Evolutionary conservation across 2,888 invertebrate genomes (phyloP).

Genomic region (Amitus sp.): DNA sequence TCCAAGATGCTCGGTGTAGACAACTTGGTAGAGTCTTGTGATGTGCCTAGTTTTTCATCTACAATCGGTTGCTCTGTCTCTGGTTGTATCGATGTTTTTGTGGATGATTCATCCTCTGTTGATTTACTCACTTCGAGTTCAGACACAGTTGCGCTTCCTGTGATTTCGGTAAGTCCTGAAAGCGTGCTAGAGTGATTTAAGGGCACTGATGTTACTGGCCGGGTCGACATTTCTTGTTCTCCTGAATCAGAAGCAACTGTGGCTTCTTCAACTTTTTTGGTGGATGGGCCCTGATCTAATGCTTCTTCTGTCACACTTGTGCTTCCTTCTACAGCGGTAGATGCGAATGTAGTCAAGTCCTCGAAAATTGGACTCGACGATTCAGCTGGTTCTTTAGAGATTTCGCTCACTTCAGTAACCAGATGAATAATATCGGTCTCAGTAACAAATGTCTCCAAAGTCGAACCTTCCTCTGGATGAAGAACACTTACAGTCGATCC

Average conservation of each 20-base stretch:
- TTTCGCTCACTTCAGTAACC: not conserved
- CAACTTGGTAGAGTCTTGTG: conserved; percentile 12
- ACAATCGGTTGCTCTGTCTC: conserved; percentile 5
- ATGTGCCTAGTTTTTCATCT: conserved; percentile 18
- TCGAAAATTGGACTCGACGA: not conserved
- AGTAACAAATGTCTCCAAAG: conserved; percentile 10
- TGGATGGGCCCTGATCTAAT: not conserved
- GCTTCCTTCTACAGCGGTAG: conserved; percentile 4
- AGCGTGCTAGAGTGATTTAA: conserved; percentile 19
- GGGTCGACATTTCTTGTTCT: conserved; percentile 19
- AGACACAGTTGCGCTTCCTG: conserved; percentile 13
- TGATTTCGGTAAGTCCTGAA: conserved; percentile 16
- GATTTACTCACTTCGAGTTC: conserved; percentile 26
- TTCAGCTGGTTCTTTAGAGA: not conserved
- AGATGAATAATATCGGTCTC: not conserved
- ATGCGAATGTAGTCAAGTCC: not conserved
- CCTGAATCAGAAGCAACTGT: not conserved
- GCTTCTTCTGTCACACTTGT: not conserved
- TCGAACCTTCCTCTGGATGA: conserved; percentile 2
- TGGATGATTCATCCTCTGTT: conserved; percentile 14
- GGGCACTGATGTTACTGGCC: conserved; percentile 10
- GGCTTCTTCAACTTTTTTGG: conserved; percentile 15
- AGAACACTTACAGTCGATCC: conserved; percentile 10
- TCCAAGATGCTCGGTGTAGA: conserved; percentile 18
- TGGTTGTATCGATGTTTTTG: conserved; percentile 23